Evolutionary conservation across 2,797 vertebrate genomes (phyloP).

Genomic region (Gorsachius magnificus): DNA sequence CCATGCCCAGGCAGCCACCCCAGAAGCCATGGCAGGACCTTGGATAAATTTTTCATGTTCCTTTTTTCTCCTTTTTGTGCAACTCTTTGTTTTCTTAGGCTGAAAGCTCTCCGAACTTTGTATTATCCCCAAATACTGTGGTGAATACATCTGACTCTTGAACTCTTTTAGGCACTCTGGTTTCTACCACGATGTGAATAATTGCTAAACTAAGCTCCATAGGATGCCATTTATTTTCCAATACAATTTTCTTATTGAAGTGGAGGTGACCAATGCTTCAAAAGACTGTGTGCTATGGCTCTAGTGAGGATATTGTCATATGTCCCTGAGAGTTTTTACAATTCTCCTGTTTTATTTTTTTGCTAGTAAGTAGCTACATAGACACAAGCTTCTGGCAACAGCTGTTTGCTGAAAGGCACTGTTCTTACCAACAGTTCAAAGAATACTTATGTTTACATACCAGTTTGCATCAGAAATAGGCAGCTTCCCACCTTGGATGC

Average conservation of each 20-base stretch:
- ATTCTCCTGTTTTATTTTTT: not conserved
- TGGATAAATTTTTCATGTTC: not conserved
- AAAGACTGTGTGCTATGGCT: not conserved
- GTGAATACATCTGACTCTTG: not conserved
- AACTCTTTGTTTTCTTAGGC: not conserved
- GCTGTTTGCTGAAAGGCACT: not conserved
- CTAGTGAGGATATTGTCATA: not conserved
- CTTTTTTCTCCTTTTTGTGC: not conserved
- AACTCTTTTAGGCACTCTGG: not conserved
- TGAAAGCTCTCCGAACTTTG: not conserved
- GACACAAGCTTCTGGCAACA: not conserved
- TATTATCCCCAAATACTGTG: not conserved
- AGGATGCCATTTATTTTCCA: not conserved
- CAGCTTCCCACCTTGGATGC: not conserved
- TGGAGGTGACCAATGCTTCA: fast-evolving
- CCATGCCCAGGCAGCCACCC: not conserved
- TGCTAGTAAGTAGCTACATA: not conserved
- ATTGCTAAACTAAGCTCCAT: not conserved
- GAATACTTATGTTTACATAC: not conserved
- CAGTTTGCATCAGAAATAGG: not conserved
- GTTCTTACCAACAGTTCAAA: not conserved
- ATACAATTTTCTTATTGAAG: not conserved
- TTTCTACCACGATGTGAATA: not conserved
- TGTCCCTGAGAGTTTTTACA: not conserved
- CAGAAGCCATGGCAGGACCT: not conserved